Conservation (phyloP, 2,888 invertebrate species). For the Xylocampa areola region DNA sequence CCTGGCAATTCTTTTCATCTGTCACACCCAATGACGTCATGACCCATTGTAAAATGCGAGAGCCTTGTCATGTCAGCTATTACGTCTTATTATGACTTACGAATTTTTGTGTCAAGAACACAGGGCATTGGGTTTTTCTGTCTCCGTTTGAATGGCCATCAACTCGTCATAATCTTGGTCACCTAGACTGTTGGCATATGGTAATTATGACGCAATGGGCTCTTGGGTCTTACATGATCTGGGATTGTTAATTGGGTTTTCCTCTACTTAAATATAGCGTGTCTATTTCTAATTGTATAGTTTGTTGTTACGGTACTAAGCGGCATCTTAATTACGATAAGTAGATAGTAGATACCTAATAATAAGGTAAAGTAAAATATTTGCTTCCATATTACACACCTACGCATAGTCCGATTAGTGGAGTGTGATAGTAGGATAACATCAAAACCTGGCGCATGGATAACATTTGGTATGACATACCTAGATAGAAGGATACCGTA, state of each 20-base stretch:
- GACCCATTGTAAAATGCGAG: slow-evolving; percentile 59
- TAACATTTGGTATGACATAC: too few relatives aligned
- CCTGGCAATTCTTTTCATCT: slow-evolving; percentile 77
- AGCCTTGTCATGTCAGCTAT: slow-evolving; percentile 62
- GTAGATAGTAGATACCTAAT: too few relatives aligned
- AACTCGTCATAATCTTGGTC: slow-evolving; percentile 35
- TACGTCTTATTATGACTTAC: slow-evolving; percentile 50
- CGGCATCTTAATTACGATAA: not conserved
- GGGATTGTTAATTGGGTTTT: slow-evolving; percentile 20
- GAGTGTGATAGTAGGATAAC: too few relatives aligned
- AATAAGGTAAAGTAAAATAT: too few relatives aligned
- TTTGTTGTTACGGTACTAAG: slow-evolving; percentile 11
- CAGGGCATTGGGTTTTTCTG: slow-evolving; percentile 53
- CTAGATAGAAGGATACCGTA: too few relatives aligned
- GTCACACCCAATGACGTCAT: slow-evolving; percentile 71
- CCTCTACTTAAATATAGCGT: slow-evolving; percentile 11
- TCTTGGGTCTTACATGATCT: slow-evolving; percentile 24
- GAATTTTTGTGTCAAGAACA: slow-evolving; percentile 64
- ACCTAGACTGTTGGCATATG: slow-evolving; percentile 12
- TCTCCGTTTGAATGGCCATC: slow-evolving; percentile 31
- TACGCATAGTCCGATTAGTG: too few relatives aligned
- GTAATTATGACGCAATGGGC: slow-evolving; percentile 39
- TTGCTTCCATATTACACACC: too few relatives aligned
- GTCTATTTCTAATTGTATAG: not conserved
- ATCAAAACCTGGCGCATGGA: too few relatives aligned